Evolutionary conservation across 2,113 vertebrate genomes (phyloP).

Genomic region (Lepisosteus oculatus): DNA sequence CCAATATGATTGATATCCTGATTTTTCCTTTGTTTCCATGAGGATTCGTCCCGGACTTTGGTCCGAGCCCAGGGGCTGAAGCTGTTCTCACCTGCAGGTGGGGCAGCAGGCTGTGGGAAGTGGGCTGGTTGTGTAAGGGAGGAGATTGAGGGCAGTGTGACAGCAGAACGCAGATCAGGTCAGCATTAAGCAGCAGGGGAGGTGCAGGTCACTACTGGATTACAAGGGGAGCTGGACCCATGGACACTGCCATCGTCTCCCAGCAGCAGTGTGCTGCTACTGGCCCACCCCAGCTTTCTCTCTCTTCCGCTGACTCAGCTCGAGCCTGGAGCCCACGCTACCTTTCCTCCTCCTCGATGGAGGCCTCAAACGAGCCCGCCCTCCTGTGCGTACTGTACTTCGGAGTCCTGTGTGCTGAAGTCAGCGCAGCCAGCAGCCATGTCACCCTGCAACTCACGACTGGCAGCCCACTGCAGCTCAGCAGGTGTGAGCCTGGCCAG

Average conservation of each 20-base stretch:
- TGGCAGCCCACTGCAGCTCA: too few species aligned
- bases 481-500: too few species aligned
- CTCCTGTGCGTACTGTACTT: too few species aligned
- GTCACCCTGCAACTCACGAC: too few species aligned
- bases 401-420: too few species aligned
- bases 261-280: not conserved
- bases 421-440: too few species aligned
- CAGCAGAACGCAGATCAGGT: slow-evolving; percentile 1
- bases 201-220: not conserved
- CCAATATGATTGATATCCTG: too few species aligned
- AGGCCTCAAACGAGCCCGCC: not conserved
- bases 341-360: not conserved
- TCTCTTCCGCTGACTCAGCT: not conserved
- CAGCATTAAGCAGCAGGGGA: not conserved
- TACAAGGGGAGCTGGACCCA: not conserved
- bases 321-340: not conserved
- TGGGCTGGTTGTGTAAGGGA: slow-evolving; percentile 10
- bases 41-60: too few species aligned
- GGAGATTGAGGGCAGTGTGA: slow-evolving; percentile 9
- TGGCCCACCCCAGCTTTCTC: not conserved
- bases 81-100: not conserved
- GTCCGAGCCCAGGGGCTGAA: too few species aligned
- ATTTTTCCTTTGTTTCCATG: too few species aligned
- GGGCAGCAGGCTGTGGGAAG: not conserved
- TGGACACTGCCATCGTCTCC: too few species aligned